phyloP scores from a whole-genome alignment of 2,113 vertebrate species.

The Merops nubicus region DNA sequence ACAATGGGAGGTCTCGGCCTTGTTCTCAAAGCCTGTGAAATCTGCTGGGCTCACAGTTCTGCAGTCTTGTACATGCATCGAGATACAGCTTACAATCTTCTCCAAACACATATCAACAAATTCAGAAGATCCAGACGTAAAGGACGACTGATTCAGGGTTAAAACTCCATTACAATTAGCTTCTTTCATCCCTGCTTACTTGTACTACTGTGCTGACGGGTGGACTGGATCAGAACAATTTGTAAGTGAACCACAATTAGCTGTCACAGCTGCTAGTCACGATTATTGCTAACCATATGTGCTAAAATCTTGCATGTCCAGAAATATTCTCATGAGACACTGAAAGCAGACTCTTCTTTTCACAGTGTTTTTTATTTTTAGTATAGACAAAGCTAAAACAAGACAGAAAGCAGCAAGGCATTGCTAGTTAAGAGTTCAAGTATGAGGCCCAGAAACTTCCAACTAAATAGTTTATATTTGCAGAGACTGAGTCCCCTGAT shows the following conservation, averaged over 20 bases:
- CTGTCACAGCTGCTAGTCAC: neutral
- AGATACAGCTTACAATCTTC: neutral
- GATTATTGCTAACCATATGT: neutral
- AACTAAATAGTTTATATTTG: neutral
- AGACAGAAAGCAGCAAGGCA: neutral
- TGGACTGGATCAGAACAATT: neutral
- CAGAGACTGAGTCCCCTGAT: neutral
- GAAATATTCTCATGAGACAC: fast-evolving
- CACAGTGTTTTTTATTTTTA: neutral
- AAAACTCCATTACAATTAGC: no score
- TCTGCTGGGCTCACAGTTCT: neutral
- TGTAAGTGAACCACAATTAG: neutral
- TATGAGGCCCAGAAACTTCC: neutral
- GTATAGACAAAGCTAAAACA: neutral
- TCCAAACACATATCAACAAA: fast-evolving
- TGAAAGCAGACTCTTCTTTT: neutral
- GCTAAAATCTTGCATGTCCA: neutral
- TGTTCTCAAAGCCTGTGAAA: neutral
- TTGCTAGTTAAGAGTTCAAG: neutral
- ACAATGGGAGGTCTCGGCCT: neutral
- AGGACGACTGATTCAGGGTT: neutral
- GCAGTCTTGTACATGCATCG: fast-evolving
- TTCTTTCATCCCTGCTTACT: neutral
- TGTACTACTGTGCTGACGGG: fast-evolving
- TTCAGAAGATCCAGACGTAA: neutral